phyloP scores from a whole-genome alignment of 2,113 vertebrate genomes.

The Proteles cristata region DNA sequence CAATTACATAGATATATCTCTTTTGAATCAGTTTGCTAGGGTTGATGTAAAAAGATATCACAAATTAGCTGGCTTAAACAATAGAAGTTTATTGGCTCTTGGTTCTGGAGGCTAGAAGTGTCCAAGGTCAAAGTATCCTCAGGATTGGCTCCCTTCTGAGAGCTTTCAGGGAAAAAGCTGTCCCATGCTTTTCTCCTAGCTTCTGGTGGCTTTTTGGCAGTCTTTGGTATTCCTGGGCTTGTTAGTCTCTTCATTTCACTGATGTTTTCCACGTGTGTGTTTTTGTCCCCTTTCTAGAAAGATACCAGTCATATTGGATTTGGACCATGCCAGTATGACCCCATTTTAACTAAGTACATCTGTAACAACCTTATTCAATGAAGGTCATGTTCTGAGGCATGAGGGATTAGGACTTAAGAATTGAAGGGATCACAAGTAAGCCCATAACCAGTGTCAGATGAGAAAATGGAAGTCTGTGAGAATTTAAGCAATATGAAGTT shows the following conservation, averaged over 20 bases:
- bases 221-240: neutral
- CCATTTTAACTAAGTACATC: neutral
- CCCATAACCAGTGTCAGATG: neutral
- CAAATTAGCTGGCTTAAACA: neutral
- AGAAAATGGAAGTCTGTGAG: neutral
- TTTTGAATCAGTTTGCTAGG: neutral
- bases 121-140: neutral
- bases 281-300: neutral
- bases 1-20: neutral
- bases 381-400: neutral
- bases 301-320: neutral
- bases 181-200: neutral
- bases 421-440: neutral
- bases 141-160: neutral
- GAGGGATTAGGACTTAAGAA: neutral
- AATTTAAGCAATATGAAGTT: neutral
- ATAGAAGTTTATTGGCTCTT: neutral
- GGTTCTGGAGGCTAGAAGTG: neutral
- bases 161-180: neutral
- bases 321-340: neutral
- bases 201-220: neutral
- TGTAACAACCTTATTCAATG: neutral
- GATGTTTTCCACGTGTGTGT: neutral
- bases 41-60: neutral
- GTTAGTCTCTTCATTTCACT: neutral